These are phyloP conservation scores for Apotomis betuletana DNA, from an alignment of 2,888 invertebrate species.

Conservation along the genomic window DNA sequence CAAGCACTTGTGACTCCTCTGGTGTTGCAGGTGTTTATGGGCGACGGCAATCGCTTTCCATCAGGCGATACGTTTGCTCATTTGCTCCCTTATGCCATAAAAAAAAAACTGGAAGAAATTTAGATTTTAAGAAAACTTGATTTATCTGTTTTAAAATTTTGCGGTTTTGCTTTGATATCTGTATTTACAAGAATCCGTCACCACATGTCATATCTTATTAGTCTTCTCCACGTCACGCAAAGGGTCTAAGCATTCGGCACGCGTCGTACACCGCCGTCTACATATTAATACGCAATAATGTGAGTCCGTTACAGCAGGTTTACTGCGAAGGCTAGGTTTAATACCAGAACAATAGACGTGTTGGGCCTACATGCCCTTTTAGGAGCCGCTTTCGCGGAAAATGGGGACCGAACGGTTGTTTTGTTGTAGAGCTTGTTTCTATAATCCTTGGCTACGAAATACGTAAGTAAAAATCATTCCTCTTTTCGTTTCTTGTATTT, in stretches of 20 bases:
- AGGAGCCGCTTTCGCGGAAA: constrained; percentile 34
- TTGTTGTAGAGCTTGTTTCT: neutral
- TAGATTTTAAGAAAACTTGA: too few relatives aligned
- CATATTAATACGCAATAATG: constrained; percentile 30
- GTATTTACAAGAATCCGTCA: neutral
- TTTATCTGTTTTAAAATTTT: too few relatives aligned
- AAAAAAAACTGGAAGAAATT: too few relatives aligned
- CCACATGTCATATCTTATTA: constrained; percentile 16
- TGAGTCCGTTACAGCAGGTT: neutral
- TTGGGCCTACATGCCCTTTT: constrained; percentile 38
- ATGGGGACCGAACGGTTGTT: constrained; percentile 27
- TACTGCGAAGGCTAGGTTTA: neutral
- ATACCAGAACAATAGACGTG: constrained; percentile 11
- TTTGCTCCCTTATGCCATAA: too few relatives aligned
- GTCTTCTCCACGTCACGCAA: neutral
- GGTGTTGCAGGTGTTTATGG: too few relatives aligned
- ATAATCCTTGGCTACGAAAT: neutral
- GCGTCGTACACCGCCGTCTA: constrained; percentile 16
- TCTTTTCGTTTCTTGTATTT: too few relatives aligned
- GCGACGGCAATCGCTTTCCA: too few relatives aligned
- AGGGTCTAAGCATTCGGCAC: constrained; percentile 12
- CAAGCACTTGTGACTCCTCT: too few relatives aligned
- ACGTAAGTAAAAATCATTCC: too few relatives aligned
- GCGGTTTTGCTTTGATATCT: too few relatives aligned
- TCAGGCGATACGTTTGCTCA: too few relatives aligned